Percentiles rank a stretch among this genome's conserved stretches.
These are phyloP conservation scores for Hemaris fuciformis DNA, from an alignment of 2,888 invertebrate genomes.

Conservation along the genomic window DNA sequence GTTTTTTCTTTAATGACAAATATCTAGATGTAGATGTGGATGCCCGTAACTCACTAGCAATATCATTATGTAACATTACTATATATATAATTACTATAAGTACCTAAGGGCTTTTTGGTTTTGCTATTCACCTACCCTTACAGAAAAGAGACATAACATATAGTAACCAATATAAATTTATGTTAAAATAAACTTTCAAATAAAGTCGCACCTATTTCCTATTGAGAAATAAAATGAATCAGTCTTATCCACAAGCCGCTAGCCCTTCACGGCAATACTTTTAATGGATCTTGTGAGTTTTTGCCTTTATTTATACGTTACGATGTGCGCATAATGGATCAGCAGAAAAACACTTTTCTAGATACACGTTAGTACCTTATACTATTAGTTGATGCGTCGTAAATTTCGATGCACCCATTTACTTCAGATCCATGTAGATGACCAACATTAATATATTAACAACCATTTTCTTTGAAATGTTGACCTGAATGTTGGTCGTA, in stretches of 20 bases:
- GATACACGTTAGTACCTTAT: slow-evolving; percentile 35
- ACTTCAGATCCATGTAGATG: neutral
- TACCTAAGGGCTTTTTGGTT: no score
- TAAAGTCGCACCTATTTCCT: neutral
- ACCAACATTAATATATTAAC: neutral
- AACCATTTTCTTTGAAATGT: neutral
- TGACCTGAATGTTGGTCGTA: neutral
- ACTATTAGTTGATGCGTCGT: slow-evolving; percentile 2
- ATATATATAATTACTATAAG: no score
- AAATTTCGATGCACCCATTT: neutral
- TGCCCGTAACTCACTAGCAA: no score
- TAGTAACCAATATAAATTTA: no score
- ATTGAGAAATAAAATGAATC: neutral
- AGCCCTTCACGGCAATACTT: slow-evolving; percentile 68
- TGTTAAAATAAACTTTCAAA: neutral
- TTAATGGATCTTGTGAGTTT: slow-evolving; percentile 80
- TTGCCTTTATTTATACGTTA: slow-evolving; percentile 79
- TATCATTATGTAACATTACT: no score
- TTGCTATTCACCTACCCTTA: no score
- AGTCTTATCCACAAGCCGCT: slow-evolving; percentile 48
- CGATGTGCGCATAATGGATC: slow-evolving; percentile 78
- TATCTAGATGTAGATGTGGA: no score
- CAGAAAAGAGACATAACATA: no score
- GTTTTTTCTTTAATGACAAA: no score
- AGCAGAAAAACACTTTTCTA: slow-evolving; percentile 66